Percentiles rank a stretch among this genome's conserved stretches.
Conservation (phyloP, 1,140 invertebrate species). For the Microvelia longipes region DNA sequence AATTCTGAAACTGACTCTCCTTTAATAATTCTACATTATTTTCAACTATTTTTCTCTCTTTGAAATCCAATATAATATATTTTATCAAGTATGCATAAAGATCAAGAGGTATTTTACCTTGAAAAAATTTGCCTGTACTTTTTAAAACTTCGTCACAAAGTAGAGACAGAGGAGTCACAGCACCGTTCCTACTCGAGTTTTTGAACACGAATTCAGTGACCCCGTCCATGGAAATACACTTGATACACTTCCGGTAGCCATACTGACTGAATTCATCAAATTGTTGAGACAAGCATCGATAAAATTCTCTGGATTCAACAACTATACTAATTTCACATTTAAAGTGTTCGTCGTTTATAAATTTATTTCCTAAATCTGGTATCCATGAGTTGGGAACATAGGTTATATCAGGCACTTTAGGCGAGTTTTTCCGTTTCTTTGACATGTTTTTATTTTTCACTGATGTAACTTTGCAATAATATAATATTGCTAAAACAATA, state of each 20-base stretch:
- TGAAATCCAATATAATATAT: slow-evolving; percentile 1
- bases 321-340: neutral
- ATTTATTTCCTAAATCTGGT: neutral
- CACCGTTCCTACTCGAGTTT: neutral
- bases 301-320: neutral
- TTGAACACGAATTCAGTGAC: neutral
- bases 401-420: neutral
- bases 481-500: neutral
- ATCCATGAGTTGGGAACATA: neutral
- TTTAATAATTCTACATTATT: neutral
- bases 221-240: neutral
- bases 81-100: neutral
- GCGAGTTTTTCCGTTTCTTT: neutral
- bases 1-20: neutral
- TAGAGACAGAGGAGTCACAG: neutral
- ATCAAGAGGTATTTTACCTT: neutral
- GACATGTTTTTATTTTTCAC: neutral
- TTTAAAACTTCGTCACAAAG: neutral
- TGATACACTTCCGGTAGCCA: neutral
- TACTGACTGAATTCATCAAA: neutral
- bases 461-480: neutral
- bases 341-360: neutral
- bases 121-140: neutral
- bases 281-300: neutral
- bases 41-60: neutral